These are phyloP conservation scores for Drosophila azteca DNA, from an alignment of 1,140 invertebrate genomes.

Conservation along the genomic window DNA sequence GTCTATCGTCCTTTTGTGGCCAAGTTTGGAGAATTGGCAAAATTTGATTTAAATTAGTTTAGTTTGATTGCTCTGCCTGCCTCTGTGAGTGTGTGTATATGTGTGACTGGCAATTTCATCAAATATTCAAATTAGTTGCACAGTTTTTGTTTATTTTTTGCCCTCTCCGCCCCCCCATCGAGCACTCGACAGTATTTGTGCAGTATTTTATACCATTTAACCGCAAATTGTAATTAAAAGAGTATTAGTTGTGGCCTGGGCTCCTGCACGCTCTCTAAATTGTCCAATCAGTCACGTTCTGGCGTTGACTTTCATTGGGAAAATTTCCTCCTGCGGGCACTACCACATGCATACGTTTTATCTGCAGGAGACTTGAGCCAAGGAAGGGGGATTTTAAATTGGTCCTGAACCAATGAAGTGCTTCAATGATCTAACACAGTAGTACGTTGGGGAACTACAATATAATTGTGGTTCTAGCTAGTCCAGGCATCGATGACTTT, in stretches of 20 bases:
- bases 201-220: constrained; percentile 42
- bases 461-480: no score
- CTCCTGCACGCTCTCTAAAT: constrained; percentile 12
- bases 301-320: constrained; percentile 12
- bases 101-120: constrained; percentile 32
- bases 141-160: constrained; percentile 35
- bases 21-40: constrained; percentile 33
- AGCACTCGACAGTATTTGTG: constrained; percentile 16
- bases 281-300: constrained; percentile 37
- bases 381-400: neutral
- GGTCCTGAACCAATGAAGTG: neutral
- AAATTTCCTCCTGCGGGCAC: neutral
- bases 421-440: no score
- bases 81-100: no score
- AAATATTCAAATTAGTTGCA: constrained; percentile 57
- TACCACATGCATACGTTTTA: neutral
- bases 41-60: constrained; percentile 70
- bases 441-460: no score
- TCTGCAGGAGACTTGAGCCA: neutral
- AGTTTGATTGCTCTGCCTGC: constrained; percentile 51
- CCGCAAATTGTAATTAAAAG: constrained; percentile 67
- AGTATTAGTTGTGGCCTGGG: constrained; percentile 47
- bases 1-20: constrained; percentile 17
- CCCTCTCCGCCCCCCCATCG: constrained; percentile 8
- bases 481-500: no score